Conservation (phyloP, 2,888 invertebrate species). For the Amorpha juglandis region DNA sequence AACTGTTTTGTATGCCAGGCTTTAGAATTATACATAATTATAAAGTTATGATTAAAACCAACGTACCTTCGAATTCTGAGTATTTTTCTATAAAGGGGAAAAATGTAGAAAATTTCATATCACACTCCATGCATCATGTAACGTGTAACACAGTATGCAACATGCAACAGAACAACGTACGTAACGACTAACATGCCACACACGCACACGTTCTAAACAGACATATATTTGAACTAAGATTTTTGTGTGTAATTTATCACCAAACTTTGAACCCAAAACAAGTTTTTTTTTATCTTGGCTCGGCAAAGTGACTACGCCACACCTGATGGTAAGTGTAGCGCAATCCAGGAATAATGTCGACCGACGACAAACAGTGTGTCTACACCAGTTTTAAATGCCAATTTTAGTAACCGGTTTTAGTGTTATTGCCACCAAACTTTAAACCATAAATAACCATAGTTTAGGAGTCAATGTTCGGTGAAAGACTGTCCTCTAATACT, state of each 20-base stretch:
- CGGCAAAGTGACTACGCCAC: too few species aligned
- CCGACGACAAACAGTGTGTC: too few species aligned
- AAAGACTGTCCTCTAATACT: too few species aligned
- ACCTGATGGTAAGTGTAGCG: too few species aligned
- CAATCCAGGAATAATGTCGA: too few species aligned
- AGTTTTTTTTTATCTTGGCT: not conserved
- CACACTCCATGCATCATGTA: slow-evolving; percentile 28
- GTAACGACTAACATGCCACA: slow-evolving; percentile 35
- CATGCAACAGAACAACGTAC: slow-evolving; percentile 37
- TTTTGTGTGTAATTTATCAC: not conserved
- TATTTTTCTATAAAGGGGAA: slow-evolving; percentile 3
- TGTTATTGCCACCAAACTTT: not conserved
- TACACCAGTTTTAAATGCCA: too few species aligned
- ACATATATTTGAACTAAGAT: not conserved
- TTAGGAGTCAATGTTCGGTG: too few species aligned
- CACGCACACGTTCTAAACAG: slow-evolving; percentile 21
- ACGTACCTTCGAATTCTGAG: slow-evolving; percentile 4
- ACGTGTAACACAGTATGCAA: slow-evolving; percentile 34
- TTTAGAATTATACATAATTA: not conserved
- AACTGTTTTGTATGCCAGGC: too few species aligned
- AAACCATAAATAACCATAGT: too few species aligned
- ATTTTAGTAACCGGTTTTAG: not conserved
- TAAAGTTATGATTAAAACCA: not conserved
- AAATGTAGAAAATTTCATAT: not conserved
- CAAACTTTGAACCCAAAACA: not conserved